Percentiles rank a stretch among this genome's conserved stretches.
These are phyloP conservation scores for Brachyptera putata DNA, from an alignment of 2,888 invertebrate genomes.

Conservation along the genomic window DNA sequence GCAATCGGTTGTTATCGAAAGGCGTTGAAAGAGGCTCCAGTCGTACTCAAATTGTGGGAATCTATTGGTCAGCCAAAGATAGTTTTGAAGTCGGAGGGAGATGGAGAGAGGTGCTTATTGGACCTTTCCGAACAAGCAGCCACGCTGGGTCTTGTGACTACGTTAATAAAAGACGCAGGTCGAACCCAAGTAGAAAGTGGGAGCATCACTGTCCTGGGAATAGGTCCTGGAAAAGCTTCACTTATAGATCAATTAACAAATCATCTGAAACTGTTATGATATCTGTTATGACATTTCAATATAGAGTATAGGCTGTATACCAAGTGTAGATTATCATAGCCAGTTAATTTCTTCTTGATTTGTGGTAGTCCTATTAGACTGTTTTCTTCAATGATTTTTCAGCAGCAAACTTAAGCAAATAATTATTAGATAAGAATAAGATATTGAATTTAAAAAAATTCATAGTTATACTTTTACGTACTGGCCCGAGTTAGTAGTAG, in stretches of 20 bases:
- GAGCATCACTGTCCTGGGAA: constrained; percentile 66
- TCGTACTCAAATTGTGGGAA: constrained; percentile 59
- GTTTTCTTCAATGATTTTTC: no score
- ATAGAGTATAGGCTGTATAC: no score
- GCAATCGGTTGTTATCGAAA: constrained; percentile 63
- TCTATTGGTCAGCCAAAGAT: constrained; percentile 69
- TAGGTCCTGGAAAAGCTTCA: constrained; percentile 61
- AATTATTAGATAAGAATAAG: no score
- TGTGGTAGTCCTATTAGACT: no score
- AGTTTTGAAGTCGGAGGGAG: constrained; percentile 56
- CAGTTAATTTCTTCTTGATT: no score
- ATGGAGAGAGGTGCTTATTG: constrained; percentile 47
- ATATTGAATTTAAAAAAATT: no score
- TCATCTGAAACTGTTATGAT: constrained; percentile 57
- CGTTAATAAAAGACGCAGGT: constrained; percentile 67
- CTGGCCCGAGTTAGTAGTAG: no score
- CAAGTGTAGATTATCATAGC: no score
- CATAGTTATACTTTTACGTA: no score
- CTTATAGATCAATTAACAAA: constrained; percentile 59
- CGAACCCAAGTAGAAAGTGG: constrained; percentile 65
- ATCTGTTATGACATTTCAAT: neutral
- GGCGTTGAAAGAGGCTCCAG: constrained; percentile 44
- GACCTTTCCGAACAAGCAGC: constrained; percentile 51
- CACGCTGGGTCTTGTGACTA: constrained; percentile 49
- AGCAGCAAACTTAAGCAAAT: no score